Evolutionary conservation across 1,140 invertebrate genomes (phyloP), one percentile per base, ranked within the genome.

Genomic region (Euglossa dilemma): DNA sequence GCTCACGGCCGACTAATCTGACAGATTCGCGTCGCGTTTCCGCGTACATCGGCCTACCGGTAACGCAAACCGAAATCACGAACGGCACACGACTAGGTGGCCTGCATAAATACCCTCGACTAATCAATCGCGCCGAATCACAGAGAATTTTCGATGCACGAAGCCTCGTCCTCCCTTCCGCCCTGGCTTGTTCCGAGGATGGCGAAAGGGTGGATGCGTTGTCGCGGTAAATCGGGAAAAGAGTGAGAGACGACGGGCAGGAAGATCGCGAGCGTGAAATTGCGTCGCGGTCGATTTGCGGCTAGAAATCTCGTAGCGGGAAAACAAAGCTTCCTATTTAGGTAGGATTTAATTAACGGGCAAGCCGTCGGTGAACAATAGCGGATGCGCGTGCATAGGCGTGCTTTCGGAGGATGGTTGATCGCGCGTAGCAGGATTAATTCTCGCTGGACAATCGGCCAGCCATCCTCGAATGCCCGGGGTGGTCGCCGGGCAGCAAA

Each of bases 91-190:
- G 87, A 91, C 89, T 88, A 90, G 90, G 86, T 91, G 85, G 86
- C 80, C 90, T 89, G 92, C 90, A 92, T 93, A 93, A 93, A 93
- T 93, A 92, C 52, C 74, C 45, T 81, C 76, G 75, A 84, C 90
- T 91, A 92, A 94, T 93, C 91, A 92, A 93, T 92, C 90, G 89
- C 84, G 59, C 85, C 87, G 85, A 92, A 92, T 92, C 92, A 92
- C 89, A 92, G 91, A 83, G 91, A 93, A 93, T 92, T 93, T 93
- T 93, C 92, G 90, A 92, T 93, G 87, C 84, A 76, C 52, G 18
- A 45, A 23, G 23, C 8, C 23, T 11, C 25, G 47, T 9, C 61
- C 77, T 77, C 63, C 83, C 84, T 54, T 76, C 81, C 85, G 80
- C 84, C 47, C 36, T 52, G 36, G 52, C 77, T 56, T 73, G 50